These are phyloP conservation scores for Neocloeon triangulifer DNA, from an alignment of 1,140 invertebrate genomes.

Conservation along the genomic window DNA sequence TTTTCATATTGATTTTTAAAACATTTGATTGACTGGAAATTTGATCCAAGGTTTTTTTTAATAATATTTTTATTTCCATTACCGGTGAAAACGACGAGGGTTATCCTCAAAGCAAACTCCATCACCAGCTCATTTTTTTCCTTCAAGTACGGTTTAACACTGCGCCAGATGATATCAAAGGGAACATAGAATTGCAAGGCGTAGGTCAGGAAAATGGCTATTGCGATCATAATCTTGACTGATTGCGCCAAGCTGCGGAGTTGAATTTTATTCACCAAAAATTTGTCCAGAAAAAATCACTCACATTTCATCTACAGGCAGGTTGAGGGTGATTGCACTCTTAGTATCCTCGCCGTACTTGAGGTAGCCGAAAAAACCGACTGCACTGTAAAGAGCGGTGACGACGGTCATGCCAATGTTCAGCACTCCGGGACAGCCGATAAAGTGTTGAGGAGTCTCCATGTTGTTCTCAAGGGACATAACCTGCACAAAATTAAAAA, in stretches of 20 bases:
- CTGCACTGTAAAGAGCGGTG: slow-evolving; percentile 49
- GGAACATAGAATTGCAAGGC: slow-evolving; percentile 92
- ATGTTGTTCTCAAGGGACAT: slow-evolving; percentile 87
- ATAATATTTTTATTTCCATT: no score
- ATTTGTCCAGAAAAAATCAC: slow-evolving; percentile 9
- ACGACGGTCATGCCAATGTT: slow-evolving; percentile 73
- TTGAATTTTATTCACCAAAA: background rate
- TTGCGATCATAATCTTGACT: slow-evolving; percentile 76
- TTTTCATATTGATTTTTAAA: background rate
- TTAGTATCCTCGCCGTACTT: slow-evolving; percentile 46
- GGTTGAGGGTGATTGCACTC: slow-evolving; percentile 55
- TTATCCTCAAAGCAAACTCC: slow-evolving; percentile 19
- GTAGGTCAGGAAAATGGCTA: slow-evolving; percentile 85
- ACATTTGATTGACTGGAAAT: no score
- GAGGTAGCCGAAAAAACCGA: slow-evolving; percentile 80
- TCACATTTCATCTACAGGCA: slow-evolving; percentile 41
- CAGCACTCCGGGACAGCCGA: slow-evolving; percentile 64
- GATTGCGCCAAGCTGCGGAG: slow-evolving; percentile 54
- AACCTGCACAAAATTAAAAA: slow-evolving; percentile 32
- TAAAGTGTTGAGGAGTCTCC: slow-evolving; percentile 65
- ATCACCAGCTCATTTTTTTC: slow-evolving; percentile 9
- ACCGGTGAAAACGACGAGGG: slow-evolving; percentile 25
- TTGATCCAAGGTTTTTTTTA: no score
- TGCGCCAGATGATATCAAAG: slow-evolving; percentile 81
- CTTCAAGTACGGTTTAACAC: slow-evolving; percentile 25